Conservation (phyloP, 2,888 invertebrate genomes). For the Apeira syringaria region DNA sequence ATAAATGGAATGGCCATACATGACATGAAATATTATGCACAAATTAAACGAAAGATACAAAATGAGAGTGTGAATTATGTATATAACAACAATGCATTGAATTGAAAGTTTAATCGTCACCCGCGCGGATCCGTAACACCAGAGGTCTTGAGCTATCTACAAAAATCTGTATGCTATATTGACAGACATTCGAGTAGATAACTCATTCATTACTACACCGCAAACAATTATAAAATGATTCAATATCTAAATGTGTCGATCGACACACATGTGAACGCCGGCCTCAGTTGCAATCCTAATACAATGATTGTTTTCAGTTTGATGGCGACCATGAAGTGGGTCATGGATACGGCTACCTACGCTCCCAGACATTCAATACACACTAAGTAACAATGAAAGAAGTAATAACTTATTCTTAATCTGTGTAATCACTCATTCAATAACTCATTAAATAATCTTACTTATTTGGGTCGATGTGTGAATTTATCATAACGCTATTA, state of each 20-base stretch:
- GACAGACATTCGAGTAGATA: no score
- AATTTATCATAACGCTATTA: no score
- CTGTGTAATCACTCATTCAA: background rate
- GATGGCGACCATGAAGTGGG: constrained; percentile 50
- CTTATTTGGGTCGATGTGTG: no score
- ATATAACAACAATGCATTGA: no score
- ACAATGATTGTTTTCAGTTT: constrained; percentile 61
- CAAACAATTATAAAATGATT: no score
- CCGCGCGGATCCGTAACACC: no score
- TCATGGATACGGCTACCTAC: constrained; percentile 55
- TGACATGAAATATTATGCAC: constrained; percentile 13
- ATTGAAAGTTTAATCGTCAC: no score
- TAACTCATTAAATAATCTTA: no score
- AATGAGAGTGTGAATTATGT: constrained; percentile 2
- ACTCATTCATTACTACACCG: no score
- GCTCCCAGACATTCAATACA: constrained; percentile 46
- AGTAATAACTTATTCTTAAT: background rate
- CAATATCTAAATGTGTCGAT: background rate
- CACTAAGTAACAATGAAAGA: constrained; percentile 2
- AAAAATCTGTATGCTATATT: no score
- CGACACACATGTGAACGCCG: no score
- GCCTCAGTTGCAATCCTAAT: constrained; percentile 5
- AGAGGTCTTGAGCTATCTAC: no score
- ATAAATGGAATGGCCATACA: constrained; percentile 16
- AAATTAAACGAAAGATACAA: background rate